Evolutionary conservation across 2,888 invertebrate species (phyloP).

Genomic region (Eupithecia inturbata): DNA sequence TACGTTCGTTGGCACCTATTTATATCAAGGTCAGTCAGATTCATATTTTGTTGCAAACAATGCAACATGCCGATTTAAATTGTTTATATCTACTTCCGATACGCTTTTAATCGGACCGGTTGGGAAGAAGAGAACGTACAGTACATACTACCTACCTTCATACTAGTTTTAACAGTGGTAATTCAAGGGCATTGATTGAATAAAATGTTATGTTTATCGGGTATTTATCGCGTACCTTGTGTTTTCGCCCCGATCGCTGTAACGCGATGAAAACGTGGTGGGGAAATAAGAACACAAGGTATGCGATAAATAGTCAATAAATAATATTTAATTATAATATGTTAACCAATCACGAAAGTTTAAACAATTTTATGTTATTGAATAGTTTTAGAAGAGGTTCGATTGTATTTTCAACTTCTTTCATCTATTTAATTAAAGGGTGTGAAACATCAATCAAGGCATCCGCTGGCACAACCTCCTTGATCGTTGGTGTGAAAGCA

Average conservation of each 20-base stretch:
- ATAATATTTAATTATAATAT: too few species aligned
- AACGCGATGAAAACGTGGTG: too few species aligned
- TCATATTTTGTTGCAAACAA: background rate
- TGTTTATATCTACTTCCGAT: constrained; percentile 50
- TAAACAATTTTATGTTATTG: background rate
- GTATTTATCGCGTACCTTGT: too few species aligned
- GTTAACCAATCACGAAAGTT: too few species aligned
- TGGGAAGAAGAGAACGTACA: constrained; percentile 63
- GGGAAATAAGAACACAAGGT: too few species aligned
- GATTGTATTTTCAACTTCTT: background rate
- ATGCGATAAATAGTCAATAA: too few species aligned
- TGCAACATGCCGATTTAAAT: background rate
- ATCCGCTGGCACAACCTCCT: too few species aligned
- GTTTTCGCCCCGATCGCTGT: too few species aligned
- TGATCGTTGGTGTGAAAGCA: too few species aligned
- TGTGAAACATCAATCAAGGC: too few species aligned
- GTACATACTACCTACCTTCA: constrained; percentile 41
- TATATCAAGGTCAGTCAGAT: background rate
- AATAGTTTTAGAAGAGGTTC: background rate
- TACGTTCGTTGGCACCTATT: background rate
- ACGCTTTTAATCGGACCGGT: constrained; percentile 43
- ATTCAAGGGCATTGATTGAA: constrained; percentile 9
- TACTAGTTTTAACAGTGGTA: constrained; percentile 50
- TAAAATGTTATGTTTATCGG: background rate
- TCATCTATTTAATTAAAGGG: too few species aligned